phyloP scores from a whole-genome alignment of 2,797 vertebrate genomes.

The Gallirallus australis region DNA sequence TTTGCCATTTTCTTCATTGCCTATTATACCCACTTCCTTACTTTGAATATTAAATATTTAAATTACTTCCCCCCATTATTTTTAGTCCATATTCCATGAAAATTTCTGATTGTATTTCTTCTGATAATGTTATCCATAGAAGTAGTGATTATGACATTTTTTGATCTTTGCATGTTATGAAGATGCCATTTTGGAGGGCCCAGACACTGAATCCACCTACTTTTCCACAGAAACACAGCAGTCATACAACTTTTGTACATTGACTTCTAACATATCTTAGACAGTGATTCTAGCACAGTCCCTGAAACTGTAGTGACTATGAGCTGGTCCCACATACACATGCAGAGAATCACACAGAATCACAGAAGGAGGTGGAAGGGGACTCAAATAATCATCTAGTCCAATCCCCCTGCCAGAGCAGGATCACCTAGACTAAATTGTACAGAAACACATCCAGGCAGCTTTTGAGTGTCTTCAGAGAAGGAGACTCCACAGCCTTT shows the following conservation, averaged over 20 bases:
- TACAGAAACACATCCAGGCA: no score
- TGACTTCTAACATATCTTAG: not conserved
- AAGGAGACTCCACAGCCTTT: no score
- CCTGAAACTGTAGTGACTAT: not conserved
- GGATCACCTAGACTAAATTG: no score
- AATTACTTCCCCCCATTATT: not conserved
- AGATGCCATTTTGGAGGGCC: not conserved
- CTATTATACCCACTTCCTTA: not conserved
- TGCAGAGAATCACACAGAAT: not conserved
- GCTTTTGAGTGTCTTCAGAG: no score
- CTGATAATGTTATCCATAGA: rapidly evolving
- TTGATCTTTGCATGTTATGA: not conserved
- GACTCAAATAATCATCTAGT: no score
- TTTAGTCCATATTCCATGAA: not conserved
- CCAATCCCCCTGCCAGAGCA: no score
- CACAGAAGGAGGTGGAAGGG: no score
- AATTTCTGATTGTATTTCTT: not conserved
- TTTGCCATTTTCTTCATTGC: not conserved
- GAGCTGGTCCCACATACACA: not conserved
- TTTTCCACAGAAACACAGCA: not conserved
- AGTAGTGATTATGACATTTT: rapidly evolving
- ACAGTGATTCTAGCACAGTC: not conserved
- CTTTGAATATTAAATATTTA: not conserved
- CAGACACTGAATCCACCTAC: not conserved
- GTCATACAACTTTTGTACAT: not conserved